A percentile compares a stretch with the other conserved stretches of the same genome.
Evolutionary conservation across 2,113 vertebrate genomes (phyloP).

Genomic region (Sorex araneus): DNA sequence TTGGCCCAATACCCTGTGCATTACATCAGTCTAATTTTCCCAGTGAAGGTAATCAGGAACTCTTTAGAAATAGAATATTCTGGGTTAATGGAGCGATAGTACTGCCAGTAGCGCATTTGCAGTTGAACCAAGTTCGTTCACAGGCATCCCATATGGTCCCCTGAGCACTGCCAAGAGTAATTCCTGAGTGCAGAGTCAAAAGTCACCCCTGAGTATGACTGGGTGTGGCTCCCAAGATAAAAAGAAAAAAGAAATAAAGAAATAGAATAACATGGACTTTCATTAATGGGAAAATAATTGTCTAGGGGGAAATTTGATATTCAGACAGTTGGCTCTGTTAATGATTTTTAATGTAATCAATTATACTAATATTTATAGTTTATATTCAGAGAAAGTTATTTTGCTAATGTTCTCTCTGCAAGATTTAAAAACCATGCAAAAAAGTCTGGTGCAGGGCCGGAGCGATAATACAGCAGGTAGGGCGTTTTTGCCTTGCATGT

Average conservation of each 20-base stretch:
- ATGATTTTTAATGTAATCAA: slow-evolving; percentile 45
- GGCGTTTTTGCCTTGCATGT: too few species aligned
- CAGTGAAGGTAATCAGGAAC: neutral
- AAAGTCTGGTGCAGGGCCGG: too few species aligned
- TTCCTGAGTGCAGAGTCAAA: too few species aligned
- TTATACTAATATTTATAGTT: neutral
- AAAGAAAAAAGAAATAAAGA: too few species aligned
- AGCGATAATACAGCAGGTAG: too few species aligned
- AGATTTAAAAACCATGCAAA: slow-evolving; percentile 43
- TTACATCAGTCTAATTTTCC: slow-evolving; percentile 7
- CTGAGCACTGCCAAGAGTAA: too few species aligned
- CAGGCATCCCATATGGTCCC: too few species aligned
- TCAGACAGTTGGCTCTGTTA: slow-evolving; percentile 35
- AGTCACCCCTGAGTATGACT: too few species aligned
- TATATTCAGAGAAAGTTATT: slow-evolving; percentile 17
- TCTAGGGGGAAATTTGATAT: neutral
- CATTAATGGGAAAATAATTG: slow-evolving; percentile 3
- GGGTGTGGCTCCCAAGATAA: too few species aligned
- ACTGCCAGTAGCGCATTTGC: too few species aligned
- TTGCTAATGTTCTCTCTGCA: slow-evolving; percentile 8
- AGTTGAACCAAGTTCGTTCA: too few species aligned
- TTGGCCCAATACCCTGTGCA: neutral
- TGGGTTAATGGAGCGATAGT: too few species aligned
- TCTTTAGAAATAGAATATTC: slow-evolving; percentile 10
- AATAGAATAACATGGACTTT: neutral